These are phyloP conservation scores for Elysia chlorotica DNA, from an alignment of 1,140 invertebrate genomes.

Conservation along the genomic window DNA sequence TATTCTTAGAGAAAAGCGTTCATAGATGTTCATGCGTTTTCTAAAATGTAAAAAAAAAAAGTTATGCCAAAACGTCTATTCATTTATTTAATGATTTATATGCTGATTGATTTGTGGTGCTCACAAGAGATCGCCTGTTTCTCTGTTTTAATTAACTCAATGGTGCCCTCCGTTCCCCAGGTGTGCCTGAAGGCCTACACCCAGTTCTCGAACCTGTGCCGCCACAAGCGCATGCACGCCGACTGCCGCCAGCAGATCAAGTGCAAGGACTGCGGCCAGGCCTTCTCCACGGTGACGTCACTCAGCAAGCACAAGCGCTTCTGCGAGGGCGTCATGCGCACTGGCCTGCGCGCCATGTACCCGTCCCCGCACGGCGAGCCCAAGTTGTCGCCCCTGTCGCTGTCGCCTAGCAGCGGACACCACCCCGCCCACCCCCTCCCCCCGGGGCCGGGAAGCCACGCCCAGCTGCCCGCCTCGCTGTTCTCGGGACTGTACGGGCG, in stretches of 20 bases:
- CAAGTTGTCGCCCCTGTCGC: constrained; percentile 30
- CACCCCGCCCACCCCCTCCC: constrained; percentile 34
- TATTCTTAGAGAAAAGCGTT: no score
- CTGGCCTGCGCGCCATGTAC: constrained; percentile 40
- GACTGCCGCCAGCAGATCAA: constrained; percentile 69
- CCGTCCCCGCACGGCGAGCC: no score
- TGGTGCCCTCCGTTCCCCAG: no score
- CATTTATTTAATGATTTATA: no score
- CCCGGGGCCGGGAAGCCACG: constrained; percentile 46
- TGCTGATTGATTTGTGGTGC: no score
- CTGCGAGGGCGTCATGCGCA: constrained; percentile 65
- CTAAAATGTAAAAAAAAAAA: no score
- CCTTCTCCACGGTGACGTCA: constrained; percentile 85
- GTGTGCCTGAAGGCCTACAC: constrained; percentile 88
- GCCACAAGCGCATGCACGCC: constrained; percentile 98
- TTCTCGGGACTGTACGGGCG: no score
- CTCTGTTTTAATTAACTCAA: no score
- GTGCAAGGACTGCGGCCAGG: constrained; percentile 89
- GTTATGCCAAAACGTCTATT: no score
- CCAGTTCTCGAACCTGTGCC: constrained; percentile 98
- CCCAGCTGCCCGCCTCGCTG: constrained; percentile 23
- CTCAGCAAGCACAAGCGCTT: constrained; percentile 69
- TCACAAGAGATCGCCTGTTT: no score
- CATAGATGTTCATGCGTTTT: no score
- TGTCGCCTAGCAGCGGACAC: constrained; percentile 30